Base-by-base conservation (phyloP, 2,113 vertebrate species). In the Pseudolaguvia tuberculata region DNA sequence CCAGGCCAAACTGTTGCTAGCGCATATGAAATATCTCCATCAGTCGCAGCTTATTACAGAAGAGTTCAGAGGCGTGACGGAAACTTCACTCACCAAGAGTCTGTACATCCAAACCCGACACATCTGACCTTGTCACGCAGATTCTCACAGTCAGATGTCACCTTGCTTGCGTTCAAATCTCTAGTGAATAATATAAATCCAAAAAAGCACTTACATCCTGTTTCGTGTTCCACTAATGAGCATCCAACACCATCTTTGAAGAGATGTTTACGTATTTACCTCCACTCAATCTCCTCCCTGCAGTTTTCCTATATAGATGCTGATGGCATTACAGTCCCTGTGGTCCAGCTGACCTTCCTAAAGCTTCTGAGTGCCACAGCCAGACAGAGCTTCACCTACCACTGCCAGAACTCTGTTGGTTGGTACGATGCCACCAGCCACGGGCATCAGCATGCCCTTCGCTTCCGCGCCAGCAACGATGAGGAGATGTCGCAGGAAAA, bases 321-420 rank as follows among this genome's bases (percentile, higher is more conserved):
- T 0, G 92, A 94, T 0, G 94, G 92, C 27, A 89, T 87, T 20
- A 86, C 92, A 0, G 90, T 98, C 2, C 90, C 87, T 0, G 89
- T 94, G 58, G 92, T 97, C 0, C 96, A 98, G 77, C 78, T 98
- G 83, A 96, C 92, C 76, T 98, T 98, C 89, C 88, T 98, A 63
- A 94, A 94, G 42, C 80, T 98, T 59, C 88, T 98, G 76, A 98
- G 94, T 0, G 93, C 93, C 70, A 76, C 86, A 0, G 93, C 91
- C 51, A 89, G 56, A 45, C 96, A 98, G 88, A 90, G 79, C 70
- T 94, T 98, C 85, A 93, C 91, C 5, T 92, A 92, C 75, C 82
- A 75, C 76, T 98, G 96, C 89, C 96, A 96, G 80, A 91, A 98
- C 73, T 87, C 91, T 0, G 92, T 84, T 0, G 94, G 92, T 58